A percentile compares a stretch with the other conserved stretches of the same genome.
phyloP scores from a whole-genome alignment of 2,888 invertebrate species.

The Acronicta leporina region DNA sequence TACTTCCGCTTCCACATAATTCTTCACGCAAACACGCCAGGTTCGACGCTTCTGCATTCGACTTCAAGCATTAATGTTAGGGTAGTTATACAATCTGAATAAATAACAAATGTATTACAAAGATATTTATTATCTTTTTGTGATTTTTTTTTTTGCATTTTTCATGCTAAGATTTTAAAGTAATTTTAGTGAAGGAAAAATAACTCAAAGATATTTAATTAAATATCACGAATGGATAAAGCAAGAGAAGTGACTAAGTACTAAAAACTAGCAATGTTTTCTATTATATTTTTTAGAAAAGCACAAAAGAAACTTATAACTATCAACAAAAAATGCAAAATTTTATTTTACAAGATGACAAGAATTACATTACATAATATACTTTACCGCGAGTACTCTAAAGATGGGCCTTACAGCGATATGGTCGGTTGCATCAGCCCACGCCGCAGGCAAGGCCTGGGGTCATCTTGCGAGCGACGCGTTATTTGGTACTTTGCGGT shows the following conservation, averaged over 20 bases:
- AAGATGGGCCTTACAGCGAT: conserved; percentile 41
- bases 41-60: conserved; percentile 7
- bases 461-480: conserved; percentile 62
- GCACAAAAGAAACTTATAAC: too few relatives aligned
- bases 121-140: too few relatives aligned
- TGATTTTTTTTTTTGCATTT: too few relatives aligned
- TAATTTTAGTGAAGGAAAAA: too few relatives aligned
- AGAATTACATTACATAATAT: conserved; percentile 9
- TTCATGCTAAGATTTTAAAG: too few relatives aligned
- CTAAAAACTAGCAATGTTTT: too few relatives aligned
- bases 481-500: conserved; percentile 13
- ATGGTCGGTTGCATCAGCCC: conserved; percentile 52
- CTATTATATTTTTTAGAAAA: too few relatives aligned
- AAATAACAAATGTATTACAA: conserved; percentile 10
- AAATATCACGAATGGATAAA: not conserved
- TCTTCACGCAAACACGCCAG: conserved; percentile 52
- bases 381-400: conserved; percentile 39
- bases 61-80: conserved; percentile 10
- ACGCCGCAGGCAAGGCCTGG: conserved; percentile 51
- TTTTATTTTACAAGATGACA: conserved; percentile 5
- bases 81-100: conserved; percentile 15
- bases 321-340: too few relatives aligned
- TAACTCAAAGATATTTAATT: not conserved
- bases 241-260: not conserved
- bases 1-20: conserved; percentile 50